Evolutionary conservation across 2,113 vertebrate genomes (phyloP).

Genomic region (Pachyramphus minor): DNA sequence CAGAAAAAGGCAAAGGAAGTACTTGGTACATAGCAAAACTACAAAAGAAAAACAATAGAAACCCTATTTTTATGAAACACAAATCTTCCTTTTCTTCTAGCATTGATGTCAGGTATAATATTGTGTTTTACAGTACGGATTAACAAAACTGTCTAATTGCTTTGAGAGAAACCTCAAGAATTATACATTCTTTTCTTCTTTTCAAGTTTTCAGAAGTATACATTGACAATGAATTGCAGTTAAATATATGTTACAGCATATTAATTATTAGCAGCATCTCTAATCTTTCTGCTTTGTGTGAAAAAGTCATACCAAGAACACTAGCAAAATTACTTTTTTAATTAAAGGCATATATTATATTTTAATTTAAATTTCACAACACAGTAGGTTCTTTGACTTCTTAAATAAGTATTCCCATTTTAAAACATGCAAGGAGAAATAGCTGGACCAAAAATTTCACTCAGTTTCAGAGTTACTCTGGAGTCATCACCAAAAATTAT

Average conservation of each 20-base stretch:
- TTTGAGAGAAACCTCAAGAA: neutral
- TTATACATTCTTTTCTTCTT: neutral
- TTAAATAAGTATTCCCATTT: neutral
- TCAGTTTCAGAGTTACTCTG: conserved; percentile 23
- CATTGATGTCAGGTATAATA: neutral
- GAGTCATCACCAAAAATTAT: conserved; percentile 32
- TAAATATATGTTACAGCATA: neutral
- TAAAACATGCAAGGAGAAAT: neutral
- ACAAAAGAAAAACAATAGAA: neutral
- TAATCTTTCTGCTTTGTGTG: neutral
- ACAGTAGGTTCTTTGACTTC: neutral
- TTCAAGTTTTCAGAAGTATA: neutral
- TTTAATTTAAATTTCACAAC: conserved; percentile 24
- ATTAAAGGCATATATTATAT: neutral
- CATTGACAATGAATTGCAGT: neutral
- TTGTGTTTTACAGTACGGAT: neutral
- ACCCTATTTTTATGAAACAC: neutral
- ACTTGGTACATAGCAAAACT: neutral
- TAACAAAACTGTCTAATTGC: neutral
- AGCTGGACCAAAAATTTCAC: conserved; percentile 6
- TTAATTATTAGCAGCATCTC: neutral
- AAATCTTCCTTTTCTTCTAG: neutral
- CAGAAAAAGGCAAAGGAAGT: neutral
- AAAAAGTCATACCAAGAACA: neutral
- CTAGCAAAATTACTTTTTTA: neutral